Conservation (phyloP, 1,140 invertebrate species). For the Papilio machaon region DNA sequence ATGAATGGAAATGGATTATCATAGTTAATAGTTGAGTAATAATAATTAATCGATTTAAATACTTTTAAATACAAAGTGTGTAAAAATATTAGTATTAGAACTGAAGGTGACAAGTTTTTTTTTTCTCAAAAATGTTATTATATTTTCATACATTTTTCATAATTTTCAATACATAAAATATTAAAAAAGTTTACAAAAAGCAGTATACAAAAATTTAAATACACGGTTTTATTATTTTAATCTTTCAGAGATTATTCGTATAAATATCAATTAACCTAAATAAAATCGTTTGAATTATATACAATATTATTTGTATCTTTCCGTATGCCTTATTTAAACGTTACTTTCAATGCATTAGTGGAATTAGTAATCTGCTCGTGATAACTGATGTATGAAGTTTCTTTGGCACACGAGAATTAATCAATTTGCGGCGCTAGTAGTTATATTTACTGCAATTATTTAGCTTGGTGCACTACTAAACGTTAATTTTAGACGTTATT, state of each 20-base stretch:
- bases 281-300: not conserved
- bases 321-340: not conserved
- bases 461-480: not conserved
- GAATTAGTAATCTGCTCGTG: slow-evolving; percentile 21
- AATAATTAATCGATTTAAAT: not conserved
- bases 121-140: too few species aligned
- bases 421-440: slow-evolving; percentile 1
- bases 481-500: not conserved
- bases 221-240: too few species aligned
- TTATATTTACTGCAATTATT: not conserved
- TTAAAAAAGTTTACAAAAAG: too few species aligned
- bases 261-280: slow-evolving; percentile 9
- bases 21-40: not conserved
- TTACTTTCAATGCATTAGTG: slow-evolving; percentile 8
- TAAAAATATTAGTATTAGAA: not conserved
- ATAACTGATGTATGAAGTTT: slow-evolving; percentile 34
- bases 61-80: not conserved
- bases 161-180: too few species aligned
- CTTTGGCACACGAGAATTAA: slow-evolving; percentile 18
- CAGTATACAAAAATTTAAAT: too few species aligned
- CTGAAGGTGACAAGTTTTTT: too few species aligned
- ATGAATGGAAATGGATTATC: slow-evolving; percentile 1
- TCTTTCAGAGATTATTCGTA: not conserved
- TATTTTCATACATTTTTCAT: too few species aligned
- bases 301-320: not conserved